Evolutionary conservation across 2,888 invertebrate species (phyloP), one percentile per base, ranked within the genome.

Genomic region (Rhorus exstirpatorius): DNA sequence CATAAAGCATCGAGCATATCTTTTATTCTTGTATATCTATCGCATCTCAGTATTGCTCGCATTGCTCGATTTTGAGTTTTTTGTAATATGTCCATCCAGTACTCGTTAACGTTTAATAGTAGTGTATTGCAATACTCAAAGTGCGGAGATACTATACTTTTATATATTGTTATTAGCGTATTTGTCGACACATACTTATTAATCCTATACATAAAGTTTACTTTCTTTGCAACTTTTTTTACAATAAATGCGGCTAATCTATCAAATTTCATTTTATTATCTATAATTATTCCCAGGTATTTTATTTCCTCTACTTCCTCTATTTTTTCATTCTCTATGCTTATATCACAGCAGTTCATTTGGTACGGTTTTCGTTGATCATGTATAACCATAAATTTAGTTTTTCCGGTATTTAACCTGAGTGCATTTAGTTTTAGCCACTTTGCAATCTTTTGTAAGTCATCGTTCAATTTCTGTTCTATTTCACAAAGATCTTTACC

Each of bases 361-460:
- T 1, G 1, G 10, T 38, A 38, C 38, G 38, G 38, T 38, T 49
- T 49, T 0, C 46, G 14, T 49, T 49, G 46, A 8, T 49, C 46
- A 17, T 49, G 46, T 17, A 49, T 49, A 6, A 49, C 17, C 46
- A 49, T 49, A 17, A 14, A 49, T 49, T 49, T 49, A 7, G 46
- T 17, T 49, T 49, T 49, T 3, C 46, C 46, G 0, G 46, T 14
- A 17, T 49, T 49, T 17, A 17, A 14, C 3, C 46, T 49, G 2
- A 49, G 46, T 10, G 46, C 3, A 17, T 49, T 49, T 3, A 3
- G 1, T 49, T 10, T 8, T 6, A 49, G 3, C 46, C 46, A 49
- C 8, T 17, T 14, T 14, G 8, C 10, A 14, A 49, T 17, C 3
- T 4, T 49, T 49, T 49, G 14, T 49, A 49, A 17, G 4, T 49